Percentiles rank a stretch among this genome's conserved stretches.
These are phyloP conservation scores for Macropus fuliginosus DNA, from an alignment of 2,797 vertebrate genomes.

Conservation along the genomic window DNA sequence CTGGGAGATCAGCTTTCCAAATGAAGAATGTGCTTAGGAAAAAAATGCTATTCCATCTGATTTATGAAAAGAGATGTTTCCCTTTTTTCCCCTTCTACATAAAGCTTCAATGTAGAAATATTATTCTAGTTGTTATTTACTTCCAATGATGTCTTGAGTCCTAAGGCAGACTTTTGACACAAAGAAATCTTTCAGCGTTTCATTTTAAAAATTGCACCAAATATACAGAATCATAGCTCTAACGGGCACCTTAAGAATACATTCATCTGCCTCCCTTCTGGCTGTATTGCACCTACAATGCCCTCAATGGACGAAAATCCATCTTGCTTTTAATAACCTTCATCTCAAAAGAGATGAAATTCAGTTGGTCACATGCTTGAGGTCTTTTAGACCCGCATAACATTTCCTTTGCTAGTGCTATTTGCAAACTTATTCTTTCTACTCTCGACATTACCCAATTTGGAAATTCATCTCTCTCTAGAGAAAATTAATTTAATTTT, in stretches of 20 bases:
- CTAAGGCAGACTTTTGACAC: not conserved
- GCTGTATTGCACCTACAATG: not conserved
- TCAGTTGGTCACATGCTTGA: slow-evolving; percentile 1
- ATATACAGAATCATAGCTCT: not conserved
- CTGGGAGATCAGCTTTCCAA: not conserved
- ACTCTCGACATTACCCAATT: not conserved
- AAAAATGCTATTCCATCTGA: not conserved
- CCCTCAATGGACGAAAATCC: slow-evolving; percentile 35
- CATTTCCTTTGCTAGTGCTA: not conserved
- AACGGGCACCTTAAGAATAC: slow-evolving; percentile 10
- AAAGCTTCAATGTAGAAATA: not conserved
- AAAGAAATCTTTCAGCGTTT: not conserved
- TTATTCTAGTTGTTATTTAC: slow-evolving; percentile 10
- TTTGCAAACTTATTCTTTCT: not conserved
- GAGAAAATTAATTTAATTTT: not conserved
- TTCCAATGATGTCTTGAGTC: not conserved
- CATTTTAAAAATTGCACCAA: not conserved
- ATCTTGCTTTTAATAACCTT: not conserved
- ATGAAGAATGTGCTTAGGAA: not conserved
- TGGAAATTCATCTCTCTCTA: not conserved
- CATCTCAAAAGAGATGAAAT: slow-evolving; percentile 33
- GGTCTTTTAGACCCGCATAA: not conserved
- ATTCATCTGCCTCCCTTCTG: not conserved
- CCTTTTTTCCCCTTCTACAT: not conserved
- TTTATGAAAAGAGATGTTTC: not conserved